These are phyloP conservation scores for Cyprinodon variegatus DNA, from an alignment of 2,113 vertebrate genomes.

Conservation along the genomic window DNA sequence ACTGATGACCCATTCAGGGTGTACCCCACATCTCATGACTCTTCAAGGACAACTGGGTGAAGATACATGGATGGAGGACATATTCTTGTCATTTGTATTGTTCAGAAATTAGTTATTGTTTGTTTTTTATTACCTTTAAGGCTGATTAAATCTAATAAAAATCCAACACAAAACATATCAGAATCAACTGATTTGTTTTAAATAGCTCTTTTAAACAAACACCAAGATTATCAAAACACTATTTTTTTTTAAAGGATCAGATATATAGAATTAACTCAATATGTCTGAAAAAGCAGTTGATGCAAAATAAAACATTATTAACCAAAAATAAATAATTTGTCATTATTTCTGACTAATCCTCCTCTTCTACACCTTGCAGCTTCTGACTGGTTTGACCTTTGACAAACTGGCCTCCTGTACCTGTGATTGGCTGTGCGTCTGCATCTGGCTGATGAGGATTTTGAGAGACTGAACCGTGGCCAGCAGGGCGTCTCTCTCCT, in stretches of 20 bases:
- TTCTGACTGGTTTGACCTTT: not conserved
- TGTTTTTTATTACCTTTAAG: not conserved
- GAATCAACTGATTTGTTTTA: not conserved
- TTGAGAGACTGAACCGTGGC: constrained; percentile 87
- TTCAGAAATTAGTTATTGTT: too few relatives aligned
- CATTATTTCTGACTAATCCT: not conserved
- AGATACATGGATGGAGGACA: too few relatives aligned
- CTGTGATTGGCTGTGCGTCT: constrained; percentile 81
- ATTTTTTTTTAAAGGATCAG: not conserved
- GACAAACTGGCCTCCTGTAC: constrained; percentile 63
- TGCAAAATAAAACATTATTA: not conserved
- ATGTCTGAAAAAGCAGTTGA: not conserved
- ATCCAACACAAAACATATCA: too few relatives aligned
- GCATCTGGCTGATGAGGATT: constrained; percentile 87
- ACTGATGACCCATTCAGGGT: too few relatives aligned
- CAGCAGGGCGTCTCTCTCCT: constrained; percentile 86
- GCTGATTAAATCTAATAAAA: not conserved
- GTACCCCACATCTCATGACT: too few relatives aligned
- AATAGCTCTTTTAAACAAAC: not conserved
- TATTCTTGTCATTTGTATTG: too few relatives aligned
- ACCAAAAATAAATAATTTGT: not conserved
- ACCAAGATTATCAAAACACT: not conserved
- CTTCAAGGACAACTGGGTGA: too few relatives aligned
- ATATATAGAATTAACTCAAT: not conserved
- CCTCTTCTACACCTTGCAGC: not conserved